Conservation (phyloP, 2,797 vertebrate genomes). For the Malacoctenus gilli region DNA sequence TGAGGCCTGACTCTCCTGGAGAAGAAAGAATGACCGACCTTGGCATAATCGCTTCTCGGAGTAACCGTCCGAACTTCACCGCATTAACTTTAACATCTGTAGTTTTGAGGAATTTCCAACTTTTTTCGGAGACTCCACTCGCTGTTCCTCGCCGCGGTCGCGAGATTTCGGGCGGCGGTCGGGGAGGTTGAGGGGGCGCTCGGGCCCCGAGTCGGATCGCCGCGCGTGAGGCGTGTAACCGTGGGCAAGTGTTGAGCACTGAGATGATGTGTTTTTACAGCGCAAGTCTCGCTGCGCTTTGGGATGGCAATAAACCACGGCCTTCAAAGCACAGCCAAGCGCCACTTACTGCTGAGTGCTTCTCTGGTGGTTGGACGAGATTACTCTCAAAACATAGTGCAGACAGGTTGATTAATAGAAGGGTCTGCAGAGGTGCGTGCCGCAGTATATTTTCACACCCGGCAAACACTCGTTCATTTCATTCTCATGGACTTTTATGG, state of each 20-base stretch:
- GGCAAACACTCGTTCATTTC: slow-evolving; percentile 74
- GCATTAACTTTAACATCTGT: slow-evolving; percentile 6
- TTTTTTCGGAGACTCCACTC: slow-evolving; percentile 11
- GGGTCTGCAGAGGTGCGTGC: slow-evolving; percentile 77
- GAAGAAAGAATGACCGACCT: slow-evolving; percentile 18
- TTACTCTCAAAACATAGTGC: slow-evolving; percentile 86
- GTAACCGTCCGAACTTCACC: slow-evolving; percentile 1
- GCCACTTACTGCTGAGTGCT: slow-evolving; percentile 83
- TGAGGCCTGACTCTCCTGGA: slow-evolving; percentile 14
- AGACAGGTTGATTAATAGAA: slow-evolving; percentile 86
- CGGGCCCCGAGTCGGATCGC: slow-evolving; percentile 15
- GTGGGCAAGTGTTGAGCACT: slow-evolving; percentile 62
- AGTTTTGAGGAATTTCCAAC: slow-evolving; percentile 2
- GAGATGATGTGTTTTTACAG: slow-evolving; percentile 81
- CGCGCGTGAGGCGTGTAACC: slow-evolving; percentile 57
- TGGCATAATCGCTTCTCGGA: slow-evolving; percentile 11
- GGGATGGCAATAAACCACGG: slow-evolving; percentile 79
- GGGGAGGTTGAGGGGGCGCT: slow-evolving; percentile 34
- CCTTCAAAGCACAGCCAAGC: slow-evolving; percentile 82
- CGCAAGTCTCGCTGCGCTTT: slow-evolving; percentile 72
- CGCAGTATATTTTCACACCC: slow-evolving; percentile 83
- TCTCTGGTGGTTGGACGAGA: slow-evolving; percentile 81
- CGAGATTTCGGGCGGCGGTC: slow-evolving; percentile 10
- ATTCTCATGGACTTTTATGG: slow-evolving; percentile 78
- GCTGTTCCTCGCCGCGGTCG: no score